Base-by-base conservation (phyloP, 2,113 vertebrate species). In the Zapornia atra region DNA sequence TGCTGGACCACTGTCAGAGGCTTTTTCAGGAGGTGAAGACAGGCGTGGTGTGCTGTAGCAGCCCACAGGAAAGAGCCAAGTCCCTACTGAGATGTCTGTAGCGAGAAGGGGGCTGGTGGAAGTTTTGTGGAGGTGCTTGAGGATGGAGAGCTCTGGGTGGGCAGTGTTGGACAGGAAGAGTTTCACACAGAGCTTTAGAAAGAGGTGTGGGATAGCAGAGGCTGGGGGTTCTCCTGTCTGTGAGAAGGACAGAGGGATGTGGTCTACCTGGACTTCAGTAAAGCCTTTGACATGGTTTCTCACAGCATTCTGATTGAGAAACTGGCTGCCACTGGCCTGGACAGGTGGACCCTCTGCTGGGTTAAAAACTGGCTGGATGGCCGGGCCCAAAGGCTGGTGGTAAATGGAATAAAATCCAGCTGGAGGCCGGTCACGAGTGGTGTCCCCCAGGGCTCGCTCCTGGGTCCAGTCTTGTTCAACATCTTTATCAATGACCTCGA, bases 151-250 rank as follows among this genome's bases (percentile, higher is more conserved):
- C 13, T 56, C 20, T 28, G 38, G 6, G 33, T 42, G 33, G 11
- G 11, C 72, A 51, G 24, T 13, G 50, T 85, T 86, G 56, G 42
- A 63, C 11, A 75, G 57, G 24, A 3, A 21, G 9, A 69, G 8
- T 46, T 85, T 60, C 31, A 14, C 46, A 33, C 20, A 88, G 78
- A 91, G 6, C 13, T 90, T 87, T 51, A 83, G 40, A 59, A 86
- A 71, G 29, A 25, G 16, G 29, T 24, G 36, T 29, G 50, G 29
- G 22, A 53, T 68, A 34, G 26, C 53, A 81, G 54, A 44, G 12
- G 15, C 16, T 61, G 68, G 8, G 10, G 7, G 26, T 17, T 12
- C 34, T 15, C 34, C 48, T 0, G 0, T 31, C 79, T 3, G 1
- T 34, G 33, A 20, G 25, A 69, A 65, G 17, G 33, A 72, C 11